Evolutionary conservation across 2,888 invertebrate species (phyloP), one percentile per base, ranked within the genome.

Genomic region (Bombyx huttoni): DNA sequence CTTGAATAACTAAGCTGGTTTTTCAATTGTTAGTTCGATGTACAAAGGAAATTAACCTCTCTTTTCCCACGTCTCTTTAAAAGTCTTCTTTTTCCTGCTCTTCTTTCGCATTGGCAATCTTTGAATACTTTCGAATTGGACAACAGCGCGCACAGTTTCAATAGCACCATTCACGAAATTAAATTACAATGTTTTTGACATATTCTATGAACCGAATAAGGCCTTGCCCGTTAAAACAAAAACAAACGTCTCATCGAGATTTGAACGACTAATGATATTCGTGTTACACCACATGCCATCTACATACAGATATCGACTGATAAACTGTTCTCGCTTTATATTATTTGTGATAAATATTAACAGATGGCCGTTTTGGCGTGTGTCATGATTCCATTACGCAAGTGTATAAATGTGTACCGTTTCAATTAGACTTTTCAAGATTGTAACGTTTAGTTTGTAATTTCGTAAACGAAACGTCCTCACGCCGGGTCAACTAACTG

Each of bases 81-180:
- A 51, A 87, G 65, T 59, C 87, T 78, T 59, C 85, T 86, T 86
- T 82, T 88, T 84, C 86, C 87, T 75, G 84, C 72, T 71, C 80
- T 75, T 85, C 86, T 81, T 81, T 86, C 87, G 87, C 87, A 87
- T 81, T 83, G 83, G 73, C 86, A 88, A 57, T 78, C 75, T 63
- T 87, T 87, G 58, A 85, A 85, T 51, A 78, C 65, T 63, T 81
- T 85, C 59, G 78, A 73, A 54, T 81, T 81, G 56, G 84, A 81
- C 69, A 88, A 78, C 85, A 86, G 76, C 57, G 75, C 77, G 86
- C 76, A 82, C 70, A 86, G 57, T 62, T 68, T 71, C 46, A 82
- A 65, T 51, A 86, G 63, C 60, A 87, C 81, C 79, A 81, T 83
- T 67, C 81, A 83, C 57, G 12, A 54, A 51, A 53, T 49, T 45